A percentile compares a stretch with the other conserved stretches of the same genome.
These are phyloP conservation scores for Lutraria rhynchaena DNA, from an alignment of 1,140 invertebrate genomes.

Conservation along the genomic window DNA sequence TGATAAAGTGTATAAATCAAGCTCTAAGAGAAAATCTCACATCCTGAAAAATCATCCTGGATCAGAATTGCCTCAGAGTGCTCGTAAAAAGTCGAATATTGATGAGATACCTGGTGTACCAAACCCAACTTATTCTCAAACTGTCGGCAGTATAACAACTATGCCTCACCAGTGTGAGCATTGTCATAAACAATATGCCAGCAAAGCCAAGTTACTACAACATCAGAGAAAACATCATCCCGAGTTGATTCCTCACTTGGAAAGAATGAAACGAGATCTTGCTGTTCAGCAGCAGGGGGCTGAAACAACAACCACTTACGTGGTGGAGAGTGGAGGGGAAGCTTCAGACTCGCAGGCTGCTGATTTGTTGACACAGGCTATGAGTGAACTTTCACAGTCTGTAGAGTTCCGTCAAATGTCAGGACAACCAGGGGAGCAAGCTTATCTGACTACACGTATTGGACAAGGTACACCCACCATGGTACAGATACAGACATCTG, in stretches of 20 bases:
- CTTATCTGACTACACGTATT: constrained; percentile 60
- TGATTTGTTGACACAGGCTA: constrained; percentile 82
- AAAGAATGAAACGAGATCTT: constrained; percentile 15
- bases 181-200: constrained; percentile 93
- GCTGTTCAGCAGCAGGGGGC: not conserved
- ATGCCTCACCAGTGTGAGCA: constrained; percentile 89
- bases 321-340: constrained; percentile 69
- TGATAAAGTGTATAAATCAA: constrained; percentile 93
- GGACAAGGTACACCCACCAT: constrained; percentile 67
- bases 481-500: constrained; percentile 71
- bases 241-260: constrained; percentile 58
- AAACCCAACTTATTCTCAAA: constrained; percentile 86
- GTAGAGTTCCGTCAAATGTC: constrained; percentile 74
- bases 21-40: constrained; percentile 92
- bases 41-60: constrained; percentile 94
- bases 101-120: constrained; percentile 69
- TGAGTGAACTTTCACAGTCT: constrained; percentile 82
- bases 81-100: constrained; percentile 77
- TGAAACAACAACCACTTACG: constrained; percentile 57
- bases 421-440: constrained; percentile 52
- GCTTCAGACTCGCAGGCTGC: constrained; percentile 69
- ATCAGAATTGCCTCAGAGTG: constrained; percentile 86
- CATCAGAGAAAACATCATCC: constrained; percentile 91
- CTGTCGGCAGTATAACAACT: constrained; percentile 89
- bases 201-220: constrained; percentile 88